These are phyloP conservation scores for Acrobasis consociella DNA, from an alignment of 2,888 invertebrate genomes.

Conservation along the genomic window DNA sequence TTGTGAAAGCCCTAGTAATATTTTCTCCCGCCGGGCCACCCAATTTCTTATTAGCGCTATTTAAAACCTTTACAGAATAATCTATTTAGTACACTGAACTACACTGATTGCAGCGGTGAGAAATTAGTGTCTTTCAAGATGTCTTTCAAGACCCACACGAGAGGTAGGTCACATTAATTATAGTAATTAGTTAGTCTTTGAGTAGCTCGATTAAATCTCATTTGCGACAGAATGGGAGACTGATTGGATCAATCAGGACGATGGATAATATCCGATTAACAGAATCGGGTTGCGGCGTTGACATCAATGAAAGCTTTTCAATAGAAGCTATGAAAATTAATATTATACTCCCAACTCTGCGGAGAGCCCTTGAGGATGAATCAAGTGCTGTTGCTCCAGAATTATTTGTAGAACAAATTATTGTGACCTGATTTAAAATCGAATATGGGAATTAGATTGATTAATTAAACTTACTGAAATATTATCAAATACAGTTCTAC, in stretches of 20 bases:
- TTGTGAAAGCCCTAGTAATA: no score
- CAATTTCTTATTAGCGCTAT: no score
- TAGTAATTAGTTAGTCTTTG: conserved; percentile 18
- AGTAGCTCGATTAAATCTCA: conserved; percentile 11
- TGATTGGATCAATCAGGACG: conserved; percentile 29
- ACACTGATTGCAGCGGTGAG: background rate
- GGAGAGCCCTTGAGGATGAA: conserved; percentile 1
- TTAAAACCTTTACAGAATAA: no score
- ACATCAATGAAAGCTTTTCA: conserved; percentile 19
- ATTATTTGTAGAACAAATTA: conserved; percentile 8
- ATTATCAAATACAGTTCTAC: background rate
- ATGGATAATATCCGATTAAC: conserved; percentile 29
- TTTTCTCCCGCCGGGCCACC: no score
- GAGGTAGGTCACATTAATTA: background rate
- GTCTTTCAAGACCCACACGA: background rate
- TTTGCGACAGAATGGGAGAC: conserved; percentile 26
- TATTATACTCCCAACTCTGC: conserved; percentile 16
- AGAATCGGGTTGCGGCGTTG: conserved; percentile 7
- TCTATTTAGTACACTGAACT: no score
- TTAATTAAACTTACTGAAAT: background rate
- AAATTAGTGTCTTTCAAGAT: conserved; percentile 2
- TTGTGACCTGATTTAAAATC: background rate
- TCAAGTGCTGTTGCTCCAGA: conserved; percentile 12
- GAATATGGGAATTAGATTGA: background rate
- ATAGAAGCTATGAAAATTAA: conserved; percentile 22